Percentiles rank a stretch among this genome's conserved stretches.
Evolutionary conservation across 2,888 invertebrate genomes (phyloP).

Genomic region (Drosophila dives): DNA sequence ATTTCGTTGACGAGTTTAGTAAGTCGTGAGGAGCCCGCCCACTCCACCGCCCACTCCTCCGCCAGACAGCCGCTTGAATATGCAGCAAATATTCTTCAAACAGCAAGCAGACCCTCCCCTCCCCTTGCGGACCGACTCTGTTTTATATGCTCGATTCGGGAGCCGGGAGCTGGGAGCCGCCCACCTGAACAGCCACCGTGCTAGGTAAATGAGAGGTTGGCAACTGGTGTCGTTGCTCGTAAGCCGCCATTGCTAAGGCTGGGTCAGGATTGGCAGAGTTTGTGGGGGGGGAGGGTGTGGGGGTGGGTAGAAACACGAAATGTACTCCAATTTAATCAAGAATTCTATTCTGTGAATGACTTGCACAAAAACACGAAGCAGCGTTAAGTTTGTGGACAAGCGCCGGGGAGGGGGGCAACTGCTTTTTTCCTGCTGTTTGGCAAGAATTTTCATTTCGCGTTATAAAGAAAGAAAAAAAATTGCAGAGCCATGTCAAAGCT

Average conservation of each 20-base stretch:
- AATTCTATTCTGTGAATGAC: conserved; percentile 80
- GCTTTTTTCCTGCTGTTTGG: conserved; percentile 14
- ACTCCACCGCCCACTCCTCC: neutral
- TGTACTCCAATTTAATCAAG: conserved; percentile 82
- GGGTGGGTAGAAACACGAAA: conserved; percentile 60
- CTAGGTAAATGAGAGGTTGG: conserved; percentile 67
- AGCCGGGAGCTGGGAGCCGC: conserved; percentile 32
- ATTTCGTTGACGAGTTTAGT: conserved; percentile 40
- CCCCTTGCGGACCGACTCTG: conserved; percentile 18
- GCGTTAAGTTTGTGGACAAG: conserved; percentile 32
- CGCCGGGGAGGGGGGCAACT: conserved; percentile 12
- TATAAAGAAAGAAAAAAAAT: conserved; percentile 38
- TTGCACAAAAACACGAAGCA: conserved; percentile 73
- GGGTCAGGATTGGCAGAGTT: neutral
- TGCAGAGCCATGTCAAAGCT: conserved; percentile 41
- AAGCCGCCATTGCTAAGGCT: conserved; percentile 48
- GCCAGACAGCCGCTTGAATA: conserved; percentile 58
- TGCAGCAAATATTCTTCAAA: conserved; percentile 78
- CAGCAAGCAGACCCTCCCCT: conserved; percentile 47
- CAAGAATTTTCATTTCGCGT: conserved; percentile 67
- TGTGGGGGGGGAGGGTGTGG: neutral
- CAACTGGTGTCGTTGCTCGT: conserved; percentile 33
- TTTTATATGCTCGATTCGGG: conserved; percentile 63
- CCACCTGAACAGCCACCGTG: conserved; percentile 55
- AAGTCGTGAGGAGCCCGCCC: conserved; percentile 13